Conservation (phyloP, 2,888 invertebrate genomes). For the Morpho deidamia region DNA sequence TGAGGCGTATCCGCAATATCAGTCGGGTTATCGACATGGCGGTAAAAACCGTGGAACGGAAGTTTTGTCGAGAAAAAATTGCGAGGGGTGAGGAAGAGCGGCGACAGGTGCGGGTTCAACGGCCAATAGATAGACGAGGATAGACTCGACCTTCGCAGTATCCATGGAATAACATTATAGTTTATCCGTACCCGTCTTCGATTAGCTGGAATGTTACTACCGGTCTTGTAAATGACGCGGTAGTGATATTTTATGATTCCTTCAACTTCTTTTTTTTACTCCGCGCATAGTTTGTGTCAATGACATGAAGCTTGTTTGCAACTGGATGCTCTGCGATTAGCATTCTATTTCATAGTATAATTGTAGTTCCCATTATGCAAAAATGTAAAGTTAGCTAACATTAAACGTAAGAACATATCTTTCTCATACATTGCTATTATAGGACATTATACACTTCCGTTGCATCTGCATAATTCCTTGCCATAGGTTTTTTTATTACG, state of each 20-base stretch:
- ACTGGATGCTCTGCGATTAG: constrained; percentile 12
- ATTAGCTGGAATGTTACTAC: constrained; percentile 37
- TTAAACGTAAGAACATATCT: constrained; percentile 21
- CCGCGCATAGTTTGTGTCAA: constrained; percentile 9
- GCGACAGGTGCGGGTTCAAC: constrained; percentile 70
- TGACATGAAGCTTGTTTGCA: constrained; percentile 11
- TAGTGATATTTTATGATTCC: constrained; percentile 22
- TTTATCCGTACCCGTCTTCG: constrained; percentile 36
- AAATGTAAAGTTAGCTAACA: constrained; percentile 24
- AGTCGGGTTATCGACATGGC: constrained; percentile 64
- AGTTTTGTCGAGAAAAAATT: constrained; percentile 65
- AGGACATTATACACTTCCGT: constrained; percentile 18
- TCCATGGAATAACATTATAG: constrained; percentile 49
- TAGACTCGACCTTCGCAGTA: constrained; percentile 31
- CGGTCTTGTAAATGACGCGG: constrained; percentile 46
- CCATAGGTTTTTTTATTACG: constrained; percentile 1
- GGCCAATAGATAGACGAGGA: constrained; percentile 40
- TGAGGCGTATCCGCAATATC: constrained; percentile 68
- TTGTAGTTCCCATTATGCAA: constrained; percentile 21
- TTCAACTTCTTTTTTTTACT: constrained; percentile 12
- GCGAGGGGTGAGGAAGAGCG: constrained; percentile 54
- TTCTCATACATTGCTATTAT: constrained; percentile 17
- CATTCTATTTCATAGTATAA: constrained; percentile 22
- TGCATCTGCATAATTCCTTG: constrained; percentile 11
- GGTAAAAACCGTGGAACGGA: constrained; percentile 69